Evolutionary conservation across 1,140 invertebrate species (phyloP).

Genomic region (Cylas formicarius): DNA sequence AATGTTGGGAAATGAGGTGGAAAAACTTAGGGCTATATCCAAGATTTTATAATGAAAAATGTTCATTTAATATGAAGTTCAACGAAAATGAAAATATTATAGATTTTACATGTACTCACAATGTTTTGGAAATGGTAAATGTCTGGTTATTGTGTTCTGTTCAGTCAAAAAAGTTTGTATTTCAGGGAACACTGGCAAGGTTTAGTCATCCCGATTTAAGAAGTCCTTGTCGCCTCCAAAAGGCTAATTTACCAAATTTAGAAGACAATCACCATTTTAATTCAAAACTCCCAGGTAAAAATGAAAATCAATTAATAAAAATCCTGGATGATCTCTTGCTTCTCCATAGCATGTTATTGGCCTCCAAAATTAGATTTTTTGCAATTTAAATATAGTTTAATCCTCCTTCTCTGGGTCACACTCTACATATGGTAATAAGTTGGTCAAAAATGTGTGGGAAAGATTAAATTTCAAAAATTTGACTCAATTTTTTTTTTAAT

Average conservation of each 20-base stretch:
- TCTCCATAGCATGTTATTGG: no score
- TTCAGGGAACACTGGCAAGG: conserved; percentile 28
- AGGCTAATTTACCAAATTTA: conserved; percentile 13
- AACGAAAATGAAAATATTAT: conserved; percentile 25
- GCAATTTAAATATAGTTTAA: no score
- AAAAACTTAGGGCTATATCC: conserved; percentile 22
- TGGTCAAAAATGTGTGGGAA: no score
- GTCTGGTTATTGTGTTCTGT: neutral
- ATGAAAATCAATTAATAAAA: neutral
- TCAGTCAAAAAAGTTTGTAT: conserved; percentile 8
- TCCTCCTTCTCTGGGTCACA: no score
- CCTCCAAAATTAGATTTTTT: no score
- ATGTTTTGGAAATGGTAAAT: conserved; percentile 28
- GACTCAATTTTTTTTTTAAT: no score
- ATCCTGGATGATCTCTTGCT: neutral
- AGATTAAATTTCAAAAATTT: no score
- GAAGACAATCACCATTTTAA: conserved; percentile 6
- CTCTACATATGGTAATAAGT: no score
- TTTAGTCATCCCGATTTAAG: conserved; percentile 24
- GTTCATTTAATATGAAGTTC: conserved; percentile 20
- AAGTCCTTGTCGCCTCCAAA: conserved; percentile 14
- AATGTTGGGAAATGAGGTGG: conserved; percentile 20
- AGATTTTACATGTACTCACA: conserved; percentile 22
- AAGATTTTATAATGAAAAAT: conserved; percentile 23
- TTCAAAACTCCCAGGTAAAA: conserved; percentile 28